Conservation (phyloP, 2,888 invertebrate species). For the Apocheima hispidaria region DNA sequence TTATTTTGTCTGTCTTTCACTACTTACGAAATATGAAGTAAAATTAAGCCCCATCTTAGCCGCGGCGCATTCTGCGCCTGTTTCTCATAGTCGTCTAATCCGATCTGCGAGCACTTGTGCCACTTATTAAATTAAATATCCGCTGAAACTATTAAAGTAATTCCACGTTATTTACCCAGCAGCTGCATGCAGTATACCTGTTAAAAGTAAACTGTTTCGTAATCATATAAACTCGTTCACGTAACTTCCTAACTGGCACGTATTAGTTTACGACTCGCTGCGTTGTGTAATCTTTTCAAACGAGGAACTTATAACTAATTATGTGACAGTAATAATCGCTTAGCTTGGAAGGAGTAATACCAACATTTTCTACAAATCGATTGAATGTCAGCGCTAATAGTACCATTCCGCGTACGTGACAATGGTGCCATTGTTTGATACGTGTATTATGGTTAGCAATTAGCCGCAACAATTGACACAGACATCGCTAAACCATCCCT, state of each 20-base stretch:
- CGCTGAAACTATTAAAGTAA: constrained; percentile 24
- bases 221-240: constrained; percentile 32
- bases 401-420: constrained; percentile 67
- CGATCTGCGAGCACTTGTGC: background rate
- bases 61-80: background rate
- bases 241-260: constrained; percentile 38
- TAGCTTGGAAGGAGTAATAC: constrained; percentile 40
- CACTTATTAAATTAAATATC: constrained; percentile 25
- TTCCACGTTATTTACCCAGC: constrained; percentile 19
- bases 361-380: constrained; percentile 63
- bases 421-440: constrained; percentile 68
- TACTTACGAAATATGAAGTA: background rate
- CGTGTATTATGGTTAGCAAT: constrained; percentile 35
- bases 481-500: constrained; percentile 6
- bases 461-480: constrained; percentile 40
- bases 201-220: constrained; percentile 27
- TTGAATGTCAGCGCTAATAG: constrained; percentile 57
- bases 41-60: background rate
- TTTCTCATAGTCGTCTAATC: background rate
- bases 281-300: constrained; percentile 57
- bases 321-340: constrained; percentile 52
- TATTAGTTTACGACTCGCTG: constrained; percentile 51
- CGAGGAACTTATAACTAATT: constrained; percentile 58
- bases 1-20: background rate
- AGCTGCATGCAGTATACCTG: constrained; percentile 22